These are phyloP conservation scores for Melanotaenia parkinsoni DNA, from an alignment of 2,797 vertebrate genomes.

Conservation along the genomic window DNA sequence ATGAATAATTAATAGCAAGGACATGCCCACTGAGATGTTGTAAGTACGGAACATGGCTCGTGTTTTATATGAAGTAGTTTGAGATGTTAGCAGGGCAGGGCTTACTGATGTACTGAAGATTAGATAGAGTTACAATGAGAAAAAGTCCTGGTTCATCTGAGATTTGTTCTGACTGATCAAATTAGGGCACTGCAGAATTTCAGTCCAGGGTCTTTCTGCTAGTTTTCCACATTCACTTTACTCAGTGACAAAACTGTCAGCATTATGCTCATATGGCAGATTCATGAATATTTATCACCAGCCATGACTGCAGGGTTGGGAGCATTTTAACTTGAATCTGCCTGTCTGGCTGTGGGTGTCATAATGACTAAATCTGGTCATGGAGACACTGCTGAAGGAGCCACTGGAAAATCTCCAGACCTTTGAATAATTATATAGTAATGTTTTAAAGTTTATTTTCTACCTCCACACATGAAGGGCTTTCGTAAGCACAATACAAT, in stretches of 20 bases:
- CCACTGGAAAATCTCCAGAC: not conserved
- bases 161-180: constrained; percentile 45
- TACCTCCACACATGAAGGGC: not conserved
- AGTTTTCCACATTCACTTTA: constrained; percentile 17
- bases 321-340: constrained; percentile 11
- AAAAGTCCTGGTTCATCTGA: constrained; percentile 21
- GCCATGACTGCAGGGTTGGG: constrained; percentile 2
- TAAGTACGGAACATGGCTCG: constrained; percentile 34
- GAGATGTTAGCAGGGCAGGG: constrained; percentile 19
- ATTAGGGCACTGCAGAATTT: constrained; percentile 35
- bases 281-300: constrained; percentile 28
- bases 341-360: not conserved
- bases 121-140: constrained; percentile 30
- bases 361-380: not conserved
- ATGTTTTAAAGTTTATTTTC: not conserved
- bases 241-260: constrained; percentile 9
- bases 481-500: not conserved
- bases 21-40: constrained; percentile 49
- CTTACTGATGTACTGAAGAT: constrained; percentile 40
- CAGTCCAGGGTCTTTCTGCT: constrained; percentile 21
- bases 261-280: not conserved
- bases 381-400: not conserved
- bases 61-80: constrained; percentile 52
- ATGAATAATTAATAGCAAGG: constrained; percentile 60
- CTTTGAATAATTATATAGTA: not conserved